Percentiles rank a stretch among this genome's conserved stretches.
Evolutionary conservation across 2,113 vertebrate genomes (phyloP).

Genomic region (Syngnathoides biaculeatus): DNA sequence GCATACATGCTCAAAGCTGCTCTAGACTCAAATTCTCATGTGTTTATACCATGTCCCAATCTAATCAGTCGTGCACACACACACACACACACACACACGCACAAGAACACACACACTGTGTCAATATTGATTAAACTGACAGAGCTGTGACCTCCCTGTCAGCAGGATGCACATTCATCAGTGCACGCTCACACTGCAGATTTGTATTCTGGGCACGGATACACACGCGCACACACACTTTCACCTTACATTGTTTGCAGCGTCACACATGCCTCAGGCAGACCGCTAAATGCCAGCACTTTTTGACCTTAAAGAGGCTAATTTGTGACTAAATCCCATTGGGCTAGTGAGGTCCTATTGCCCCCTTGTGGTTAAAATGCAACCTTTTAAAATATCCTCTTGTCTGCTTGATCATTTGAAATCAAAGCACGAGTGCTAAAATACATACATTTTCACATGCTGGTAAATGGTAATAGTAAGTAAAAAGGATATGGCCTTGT

Average conservation of each 20-base stretch:
- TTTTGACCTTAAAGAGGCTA: not conserved
- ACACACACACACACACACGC: constrained; percentile 18
- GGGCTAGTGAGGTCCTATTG: not conserved
- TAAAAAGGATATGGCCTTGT: not conserved
- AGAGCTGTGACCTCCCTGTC: constrained; percentile 55
- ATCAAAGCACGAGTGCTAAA: too few relatives aligned
- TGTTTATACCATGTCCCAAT: constrained; percentile 45
- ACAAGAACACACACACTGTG: constrained; percentile 14
- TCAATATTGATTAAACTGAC: constrained; percentile 64
- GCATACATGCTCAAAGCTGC: constrained; percentile 1
- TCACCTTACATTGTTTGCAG: constrained; percentile 6
- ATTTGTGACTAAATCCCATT: not conserved
- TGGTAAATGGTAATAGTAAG: too few relatives aligned
- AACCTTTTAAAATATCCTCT: too few relatives aligned
- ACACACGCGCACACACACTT: not conserved
- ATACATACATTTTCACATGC: too few relatives aligned
- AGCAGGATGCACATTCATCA: constrained; percentile 37
- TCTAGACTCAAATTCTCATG: constrained; percentile 24
- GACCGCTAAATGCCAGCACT: not conserved
- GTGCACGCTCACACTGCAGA: constrained; percentile 25
- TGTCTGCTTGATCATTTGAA: not conserved
- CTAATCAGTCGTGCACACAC: constrained; percentile 36
- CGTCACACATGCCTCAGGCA: not conserved
- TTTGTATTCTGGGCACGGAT: constrained; percentile 4
- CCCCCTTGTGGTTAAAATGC: not conserved